Percentiles rank a stretch among this genome's conserved stretches.
These are phyloP conservation scores for Sebastes taczanowskii DNA, from an alignment of 2,797 vertebrate genomes.

Conservation along the genomic window DNA sequence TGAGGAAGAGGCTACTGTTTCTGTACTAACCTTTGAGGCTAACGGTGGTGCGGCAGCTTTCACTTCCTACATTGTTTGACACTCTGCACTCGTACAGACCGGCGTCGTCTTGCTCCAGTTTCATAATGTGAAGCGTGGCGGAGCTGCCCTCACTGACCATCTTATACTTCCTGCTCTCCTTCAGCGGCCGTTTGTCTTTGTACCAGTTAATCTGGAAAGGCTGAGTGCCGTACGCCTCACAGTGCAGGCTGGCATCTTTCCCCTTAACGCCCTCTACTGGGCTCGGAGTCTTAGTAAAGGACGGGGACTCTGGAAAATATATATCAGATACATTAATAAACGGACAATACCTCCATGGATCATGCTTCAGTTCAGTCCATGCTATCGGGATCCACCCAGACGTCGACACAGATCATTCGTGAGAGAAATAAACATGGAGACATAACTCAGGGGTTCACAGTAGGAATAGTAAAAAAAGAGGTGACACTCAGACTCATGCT, in stretches of 20 bases:
- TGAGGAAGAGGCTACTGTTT: neutral
- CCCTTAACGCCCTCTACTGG: slow-evolving; percentile 88
- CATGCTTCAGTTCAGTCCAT: slow-evolving; percentile 56
- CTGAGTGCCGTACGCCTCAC: slow-evolving; percentile 90
- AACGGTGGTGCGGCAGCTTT: slow-evolving; percentile 82
- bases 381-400: slow-evolving; percentile 24
- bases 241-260: slow-evolving; percentile 90
- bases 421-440: neutral
- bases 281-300: slow-evolving; percentile 89
- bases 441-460: neutral
- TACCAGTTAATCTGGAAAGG: slow-evolving; percentile 94
- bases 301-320: slow-evolving; percentile 89
- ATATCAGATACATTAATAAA: slow-evolving; percentile 74
- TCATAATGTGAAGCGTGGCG: slow-evolving; percentile 88
- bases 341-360: neutral
- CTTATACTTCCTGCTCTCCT: slow-evolving; percentile 93
- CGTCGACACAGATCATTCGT: neutral
- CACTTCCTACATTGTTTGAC: slow-evolving; percentile 89
- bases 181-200: slow-evolving; percentile 93
- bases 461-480: slow-evolving; percentile 9
- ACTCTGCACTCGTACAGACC: slow-evolving; percentile 92
- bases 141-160: slow-evolving; percentile 88
- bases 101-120: slow-evolving; percentile 87
- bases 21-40: slow-evolving; percentile 90
- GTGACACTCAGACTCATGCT: slow-evolving; percentile 26